Evolutionary conservation across 2,888 invertebrate species (phyloP).

Genomic region (Drosophila hamatofila): DNA sequence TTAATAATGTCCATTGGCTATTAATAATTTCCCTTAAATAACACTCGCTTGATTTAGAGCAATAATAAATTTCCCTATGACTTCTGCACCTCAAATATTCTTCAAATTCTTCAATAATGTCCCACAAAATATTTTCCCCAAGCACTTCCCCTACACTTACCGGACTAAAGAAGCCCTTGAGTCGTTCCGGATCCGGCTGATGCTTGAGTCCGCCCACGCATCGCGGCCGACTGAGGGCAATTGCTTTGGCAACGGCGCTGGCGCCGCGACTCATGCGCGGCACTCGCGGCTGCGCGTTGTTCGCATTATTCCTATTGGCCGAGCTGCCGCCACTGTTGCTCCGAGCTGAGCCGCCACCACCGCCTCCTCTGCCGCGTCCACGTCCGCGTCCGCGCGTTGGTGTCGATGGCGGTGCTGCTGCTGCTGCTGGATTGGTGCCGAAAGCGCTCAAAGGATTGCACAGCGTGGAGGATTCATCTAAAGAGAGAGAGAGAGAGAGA

Average conservation of each 20-base stretch:
- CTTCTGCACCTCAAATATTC: too few relatives aligned
- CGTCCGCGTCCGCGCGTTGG: constrained; percentile 74
- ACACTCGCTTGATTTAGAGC: too few relatives aligned
- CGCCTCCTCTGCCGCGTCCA: constrained; percentile 61
- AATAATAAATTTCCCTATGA: too few relatives aligned
- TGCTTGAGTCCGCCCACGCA: constrained; percentile 84
- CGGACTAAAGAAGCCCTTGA: constrained; percentile 83
- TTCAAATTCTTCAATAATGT: background rate
- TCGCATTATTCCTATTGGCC: constrained; percentile 18
- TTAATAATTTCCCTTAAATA: too few relatives aligned
- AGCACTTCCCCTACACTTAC: constrained; percentile 72
- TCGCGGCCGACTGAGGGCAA: constrained; percentile 80
- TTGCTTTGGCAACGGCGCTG: constrained; percentile 82
- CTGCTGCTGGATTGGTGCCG: constrained; percentile 16
- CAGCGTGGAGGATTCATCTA: constrained; percentile 57
- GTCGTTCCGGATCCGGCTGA: constrained; percentile 83
- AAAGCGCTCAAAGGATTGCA: constrained; percentile 39
- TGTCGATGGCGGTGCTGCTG: background rate
- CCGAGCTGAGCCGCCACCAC: constrained; percentile 39
- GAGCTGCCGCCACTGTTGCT: constrained; percentile 24
- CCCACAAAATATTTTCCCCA: background rate
- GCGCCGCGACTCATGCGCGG: constrained; percentile 83
- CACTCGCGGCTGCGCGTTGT: constrained; percentile 69
- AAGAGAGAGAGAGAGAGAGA: background rate
- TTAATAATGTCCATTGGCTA: too few relatives aligned